Percentiles rank a stretch among this genome's conserved stretches.
Conservation (phyloP, 2,797 vertebrate species). For the Manis pentadactyla region DNA sequence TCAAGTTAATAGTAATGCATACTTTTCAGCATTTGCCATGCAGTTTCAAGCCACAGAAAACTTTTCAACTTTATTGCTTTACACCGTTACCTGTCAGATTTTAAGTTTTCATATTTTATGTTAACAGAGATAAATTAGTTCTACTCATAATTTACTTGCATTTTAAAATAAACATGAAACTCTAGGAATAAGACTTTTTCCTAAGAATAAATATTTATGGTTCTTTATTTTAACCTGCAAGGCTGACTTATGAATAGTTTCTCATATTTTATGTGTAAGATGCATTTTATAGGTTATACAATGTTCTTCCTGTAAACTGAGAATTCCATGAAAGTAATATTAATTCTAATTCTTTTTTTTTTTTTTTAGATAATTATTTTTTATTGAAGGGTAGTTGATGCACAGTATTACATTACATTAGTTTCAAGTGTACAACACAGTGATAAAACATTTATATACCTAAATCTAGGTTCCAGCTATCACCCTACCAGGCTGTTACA, state of each 20-base stretch:
- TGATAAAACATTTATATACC: too few relatives aligned
- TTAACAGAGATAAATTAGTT: not conserved
- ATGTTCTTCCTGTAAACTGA: not conserved
- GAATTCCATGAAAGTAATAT: not conserved
- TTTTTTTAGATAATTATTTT: too few relatives aligned
- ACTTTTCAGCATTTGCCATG: not conserved
- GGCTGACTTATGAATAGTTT: not conserved
- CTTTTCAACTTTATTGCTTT: not conserved
- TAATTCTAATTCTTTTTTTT: constrained; percentile 6
- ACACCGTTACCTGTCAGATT: not conserved
- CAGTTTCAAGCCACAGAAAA: not conserved
- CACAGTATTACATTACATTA: too few relatives aligned
- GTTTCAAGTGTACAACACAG: too few relatives aligned
- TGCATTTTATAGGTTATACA: not conserved
- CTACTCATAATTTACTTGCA: not conserved
- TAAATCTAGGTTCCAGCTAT: too few relatives aligned
- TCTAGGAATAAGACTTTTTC: not conserved
- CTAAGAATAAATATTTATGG: not conserved
- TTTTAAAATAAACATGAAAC: not conserved
- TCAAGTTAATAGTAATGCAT: not conserved
- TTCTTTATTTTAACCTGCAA: not conserved
- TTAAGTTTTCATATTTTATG: not conserved
- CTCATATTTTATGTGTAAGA: not conserved
- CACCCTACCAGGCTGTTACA: too few relatives aligned
- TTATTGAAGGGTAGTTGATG: too few relatives aligned